These are phyloP conservation scores for Pristionchus fissidentatus DNA, from an alignment of 2,888 invertebrate species.

Conservation along the genomic window DNA sequence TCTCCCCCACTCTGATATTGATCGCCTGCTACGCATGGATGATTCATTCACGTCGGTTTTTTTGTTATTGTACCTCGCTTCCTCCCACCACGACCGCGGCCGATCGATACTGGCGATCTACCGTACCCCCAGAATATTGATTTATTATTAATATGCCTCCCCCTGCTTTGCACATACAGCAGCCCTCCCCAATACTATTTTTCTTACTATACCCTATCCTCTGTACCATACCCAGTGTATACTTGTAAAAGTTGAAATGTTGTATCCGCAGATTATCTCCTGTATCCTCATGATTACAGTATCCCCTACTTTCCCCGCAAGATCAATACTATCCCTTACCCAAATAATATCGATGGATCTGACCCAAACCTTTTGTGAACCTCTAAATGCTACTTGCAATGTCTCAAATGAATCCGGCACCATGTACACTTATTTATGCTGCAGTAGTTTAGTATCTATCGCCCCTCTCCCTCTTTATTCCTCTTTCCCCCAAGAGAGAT, in stretches of 20 bases:
- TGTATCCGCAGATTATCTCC: conserved; percentile 21
- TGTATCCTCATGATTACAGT: too few relatives aligned
- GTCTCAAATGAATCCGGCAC: too few relatives aligned
- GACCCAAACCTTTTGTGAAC: conserved; percentile 11
- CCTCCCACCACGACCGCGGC: background rate
- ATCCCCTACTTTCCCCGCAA: too few relatives aligned
- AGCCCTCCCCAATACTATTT: background rate
- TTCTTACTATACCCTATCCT: background rate
- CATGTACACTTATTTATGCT: too few relatives aligned
- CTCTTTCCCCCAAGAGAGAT: background rate
- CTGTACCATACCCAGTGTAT: conserved; percentile 20
- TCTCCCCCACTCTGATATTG: background rate
- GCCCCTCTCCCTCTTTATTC: too few relatives aligned
- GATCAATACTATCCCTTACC: background rate
- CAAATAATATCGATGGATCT: background rate
- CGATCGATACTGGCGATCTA: background rate
- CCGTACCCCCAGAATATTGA: too few relatives aligned
- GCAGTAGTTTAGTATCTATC: too few relatives aligned
- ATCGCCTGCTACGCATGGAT: background rate
- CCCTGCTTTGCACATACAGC: background rate
- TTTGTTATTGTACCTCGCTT: background rate
- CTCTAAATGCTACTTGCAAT: too few relatives aligned
- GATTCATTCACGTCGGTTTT: background rate
- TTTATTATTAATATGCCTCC: background rate
- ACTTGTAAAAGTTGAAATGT: conserved; percentile 18